Conservation (phyloP, 2,113 vertebrate species). For the Cyprichromis sp. region DNA sequence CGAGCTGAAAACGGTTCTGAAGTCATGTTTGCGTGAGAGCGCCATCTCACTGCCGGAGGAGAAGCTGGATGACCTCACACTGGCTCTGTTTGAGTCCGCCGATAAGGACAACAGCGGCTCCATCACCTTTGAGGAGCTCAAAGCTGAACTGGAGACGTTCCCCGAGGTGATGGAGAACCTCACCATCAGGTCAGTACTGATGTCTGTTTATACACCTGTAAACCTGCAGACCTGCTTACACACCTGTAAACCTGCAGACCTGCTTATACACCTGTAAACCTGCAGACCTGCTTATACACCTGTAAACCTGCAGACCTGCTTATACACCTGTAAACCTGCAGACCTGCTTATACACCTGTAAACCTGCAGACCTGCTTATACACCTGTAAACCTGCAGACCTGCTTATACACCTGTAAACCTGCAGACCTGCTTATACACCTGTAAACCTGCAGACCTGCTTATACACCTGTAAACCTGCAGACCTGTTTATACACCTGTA, state of each 20-base stretch:
- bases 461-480: rapidly evolving
- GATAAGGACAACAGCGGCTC: slow-evolving; percentile 80
- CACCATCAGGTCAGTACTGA: slow-evolving; percentile 76
- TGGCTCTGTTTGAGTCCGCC: slow-evolving; percentile 79
- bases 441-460: rapidly evolving
- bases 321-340: rapidly evolving
- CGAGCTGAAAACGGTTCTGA: slow-evolving; percentile 77
- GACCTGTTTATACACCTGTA: rapidly evolving
- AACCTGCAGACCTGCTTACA: rapidly evolving
- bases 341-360: too few relatives aligned
- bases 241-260: not conserved
- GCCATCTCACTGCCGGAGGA: slow-evolving; percentile 80
- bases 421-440: not conserved
- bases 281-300: not conserved
- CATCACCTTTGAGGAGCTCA: slow-evolving; percentile 88
- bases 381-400: too few relatives aligned
- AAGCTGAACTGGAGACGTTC: slow-evolving; percentile 77
- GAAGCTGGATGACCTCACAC: slow-evolving; percentile 79
- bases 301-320: rapidly evolving
- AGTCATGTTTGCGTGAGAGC: slow-evolving; percentile 81
- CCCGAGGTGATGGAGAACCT: slow-evolving; percentile 88
- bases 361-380: rapidly evolving
- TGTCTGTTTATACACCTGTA: not conserved
- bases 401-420: not conserved
- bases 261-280: rapidly evolving